These are phyloP conservation scores for Pyxicephalus adspersus DNA, from an alignment of 2,113 vertebrate species.

Conservation along the genomic window DNA sequence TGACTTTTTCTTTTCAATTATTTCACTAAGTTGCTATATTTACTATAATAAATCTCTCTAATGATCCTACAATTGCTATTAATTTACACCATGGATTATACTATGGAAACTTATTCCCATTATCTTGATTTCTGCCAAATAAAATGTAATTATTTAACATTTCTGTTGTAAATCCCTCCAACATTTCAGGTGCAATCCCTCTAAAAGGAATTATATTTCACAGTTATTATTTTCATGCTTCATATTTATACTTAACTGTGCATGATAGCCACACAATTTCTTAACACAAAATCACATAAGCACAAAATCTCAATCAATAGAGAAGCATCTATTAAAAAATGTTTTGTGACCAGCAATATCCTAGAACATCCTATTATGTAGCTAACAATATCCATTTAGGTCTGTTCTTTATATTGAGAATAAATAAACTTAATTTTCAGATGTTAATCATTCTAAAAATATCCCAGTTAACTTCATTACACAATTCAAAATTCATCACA, in stretches of 20 bases:
- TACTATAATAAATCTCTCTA: too few relatives aligned
- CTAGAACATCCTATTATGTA: conserved; percentile 5
- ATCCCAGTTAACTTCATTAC: neutral
- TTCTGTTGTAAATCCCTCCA: too few relatives aligned
- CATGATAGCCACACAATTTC: neutral
- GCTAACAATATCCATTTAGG: conserved; percentile 9
- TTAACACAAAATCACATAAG: neutral
- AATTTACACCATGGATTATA: too few relatives aligned
- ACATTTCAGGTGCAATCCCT: neutral
- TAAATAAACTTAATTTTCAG: conserved; percentile 36
- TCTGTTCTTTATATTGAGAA: conserved; percentile 15
- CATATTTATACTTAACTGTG: neutral
- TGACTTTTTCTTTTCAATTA: too few relatives aligned
- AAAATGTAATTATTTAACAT: neutral
- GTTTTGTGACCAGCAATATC: conserved; percentile 12
- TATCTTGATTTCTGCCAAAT: neutral
- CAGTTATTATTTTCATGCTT: neutral
- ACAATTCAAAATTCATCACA: neutral
- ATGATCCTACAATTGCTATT: too few relatives aligned
- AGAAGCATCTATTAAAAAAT: conserved; percentile 1
- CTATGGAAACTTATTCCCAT: neutral
- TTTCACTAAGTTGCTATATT: too few relatives aligned
- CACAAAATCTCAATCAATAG: conserved; percentile 19
- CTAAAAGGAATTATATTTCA: neutral
- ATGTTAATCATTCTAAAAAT: conserved; percentile 11